Base-by-base conservation (phyloP, 1,140 invertebrate genomes). In the Pogonomyrmex californicus region DNA sequence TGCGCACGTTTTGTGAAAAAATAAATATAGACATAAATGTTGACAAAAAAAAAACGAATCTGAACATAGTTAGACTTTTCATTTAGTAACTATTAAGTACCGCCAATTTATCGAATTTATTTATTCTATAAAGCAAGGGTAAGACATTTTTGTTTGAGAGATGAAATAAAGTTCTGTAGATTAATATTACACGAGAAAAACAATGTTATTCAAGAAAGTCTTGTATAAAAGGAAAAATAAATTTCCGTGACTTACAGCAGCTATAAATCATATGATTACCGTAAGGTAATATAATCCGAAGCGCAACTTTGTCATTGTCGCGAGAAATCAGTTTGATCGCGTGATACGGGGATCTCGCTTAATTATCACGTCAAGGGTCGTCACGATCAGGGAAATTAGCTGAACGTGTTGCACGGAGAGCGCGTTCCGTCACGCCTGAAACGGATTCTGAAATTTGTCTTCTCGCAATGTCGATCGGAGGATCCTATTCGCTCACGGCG, bases 331-430 rank as follows among this genome's bases (percentile, higher is more conserved):
- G 30, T 12, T 78, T 5, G 41, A 78, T 63, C 60, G 77, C 36
- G 36, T 17, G 38, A 44, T 9, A 14, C 17, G 23, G n/a, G 6
- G 14, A 38, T 33, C n/a, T 41, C 36, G 38, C 6, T 70, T 54
- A 70, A 81, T 81, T 81, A 56, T 70, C 47, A 41, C 23, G 14
- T 79, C 60, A 38, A 12, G 23, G 44, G 12, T 66, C 44, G 44
- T 81, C 65, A n/a, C 47, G 36, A 56, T 54, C 38, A 4, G 49
- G 36, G n/a, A 33, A 81, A 81, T 81, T 33, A 56, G 36, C 17
- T 14, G 41, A 47, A 51, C 23, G 66, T 36, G 10, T 9, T 38
- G 36, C 78, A 17, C 30, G n/a, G 51, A 56, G 47, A 51, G 33
- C 9, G 30, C 78, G 47, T 47, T 47, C 51, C 38, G 66, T 73